phyloP scores from a whole-genome alignment of 2,888 invertebrate species.

The Xylota segnis region DNA sequence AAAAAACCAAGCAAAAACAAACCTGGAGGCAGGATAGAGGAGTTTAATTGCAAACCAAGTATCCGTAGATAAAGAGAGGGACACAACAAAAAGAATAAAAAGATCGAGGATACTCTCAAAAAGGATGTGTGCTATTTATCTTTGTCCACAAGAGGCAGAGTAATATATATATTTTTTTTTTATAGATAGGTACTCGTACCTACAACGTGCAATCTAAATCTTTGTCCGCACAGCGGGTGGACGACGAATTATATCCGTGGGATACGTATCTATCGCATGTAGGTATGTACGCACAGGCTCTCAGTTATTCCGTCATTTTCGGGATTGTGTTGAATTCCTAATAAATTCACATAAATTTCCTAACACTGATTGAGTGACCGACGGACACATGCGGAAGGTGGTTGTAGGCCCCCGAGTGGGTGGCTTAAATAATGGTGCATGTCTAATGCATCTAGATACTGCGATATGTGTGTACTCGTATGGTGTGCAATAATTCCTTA shows the following conservation, averaged over 20 bases:
- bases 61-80: slow-evolving; percentile 21
- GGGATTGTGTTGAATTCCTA: slow-evolving; percentile 63
- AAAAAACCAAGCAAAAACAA: background rate
- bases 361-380: slow-evolving; percentile 67
- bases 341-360: slow-evolving; percentile 70
- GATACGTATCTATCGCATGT: slow-evolving; percentile 19
- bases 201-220: slow-evolving; percentile 65
- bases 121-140: slow-evolving; percentile 72
- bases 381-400: slow-evolving; percentile 42
- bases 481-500: slow-evolving; percentile 45
- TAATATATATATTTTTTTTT: slow-evolving; percentile 47
- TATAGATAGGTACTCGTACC: slow-evolving; percentile 14
- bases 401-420: slow-evolving; percentile 53
- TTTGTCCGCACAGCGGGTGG: slow-evolving; percentile 65
- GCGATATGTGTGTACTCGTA: background rate
- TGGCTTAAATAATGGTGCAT: slow-evolving; percentile 60
- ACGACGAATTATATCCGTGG: slow-evolving; percentile 47
- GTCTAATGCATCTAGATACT: slow-evolving; percentile 49
- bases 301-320: slow-evolving; percentile 61
- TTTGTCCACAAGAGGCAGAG: slow-evolving; percentile 51
- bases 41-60: slow-evolving; percentile 72
- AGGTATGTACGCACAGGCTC: slow-evolving; percentile 28
- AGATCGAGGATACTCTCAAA: slow-evolving; percentile 33
- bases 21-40: slow-evolving; percentile 29
- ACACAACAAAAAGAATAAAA: slow-evolving; percentile 4